Base-by-base conservation (phyloP, 2,113 vertebrate genomes). In the Rutilus rutilus region DNA sequence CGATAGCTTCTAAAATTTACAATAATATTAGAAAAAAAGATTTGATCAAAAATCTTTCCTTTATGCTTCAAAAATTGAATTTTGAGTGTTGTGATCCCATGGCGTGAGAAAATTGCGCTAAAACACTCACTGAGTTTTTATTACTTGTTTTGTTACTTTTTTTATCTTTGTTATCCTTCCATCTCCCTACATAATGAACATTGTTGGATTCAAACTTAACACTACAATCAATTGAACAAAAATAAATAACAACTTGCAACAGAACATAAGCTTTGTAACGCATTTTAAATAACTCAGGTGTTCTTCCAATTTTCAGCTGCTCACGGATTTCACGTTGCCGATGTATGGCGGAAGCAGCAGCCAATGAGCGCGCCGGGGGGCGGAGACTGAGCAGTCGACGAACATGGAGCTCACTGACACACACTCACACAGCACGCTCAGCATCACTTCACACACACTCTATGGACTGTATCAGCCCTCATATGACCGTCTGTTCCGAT, bases 401-500 rank as follows among this genome's bases (percentile, higher is more conserved):
- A 59, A 73, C 81, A 39, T 83, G 67, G 30, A 59, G 47, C 45
- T 65, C 62, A 23, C 10, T n/a, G 27, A 54, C 36, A 21, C 75
- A 17, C 17, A 33, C 27, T 5, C 47, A 30, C 19, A n/a, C 47
- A 25, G 30, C 39, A 33, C 79, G 79, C 42, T 23, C 78, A 69
- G 33, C 67, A 74, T 83, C 82, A 74, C 30, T 21, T 73, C 36
- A 15, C 65, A 67, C 79, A 50, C 80, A 33, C 39, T 47, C 60
- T 42, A 64, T 65, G 60, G n/a, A 81, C 45, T 82, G 60, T 82
- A 5, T 36, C 64, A 52, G 11, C 64, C 93, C 93, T 87, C 94
- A 93, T 85, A 89, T 94, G 87, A 87, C 90, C 75, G 89, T 93
- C 77, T 93, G 75, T 90, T 87, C 91, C 92, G 79, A 94, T 90